Conservation (phyloP, 2,888 invertebrate species). For the Timema podura region DNA sequence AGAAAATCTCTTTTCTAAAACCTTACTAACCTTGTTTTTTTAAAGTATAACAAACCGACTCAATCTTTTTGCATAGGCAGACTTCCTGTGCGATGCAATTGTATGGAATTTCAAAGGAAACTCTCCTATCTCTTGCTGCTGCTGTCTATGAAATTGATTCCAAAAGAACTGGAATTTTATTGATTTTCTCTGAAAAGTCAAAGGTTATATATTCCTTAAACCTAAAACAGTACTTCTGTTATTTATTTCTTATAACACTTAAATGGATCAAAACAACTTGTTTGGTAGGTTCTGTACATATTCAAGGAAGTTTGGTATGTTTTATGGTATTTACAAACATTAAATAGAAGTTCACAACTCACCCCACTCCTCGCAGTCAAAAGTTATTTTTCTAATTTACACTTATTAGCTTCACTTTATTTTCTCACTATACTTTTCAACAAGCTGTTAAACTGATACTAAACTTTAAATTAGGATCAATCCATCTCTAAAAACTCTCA, state of each 20-base stretch:
- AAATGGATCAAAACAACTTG: not conserved
- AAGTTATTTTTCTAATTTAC: not conserved
- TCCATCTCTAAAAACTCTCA: not conserved
- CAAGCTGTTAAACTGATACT: not conserved
- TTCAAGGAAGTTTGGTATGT: not conserved
- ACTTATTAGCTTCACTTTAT: not conserved
- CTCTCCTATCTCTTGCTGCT: not conserved
- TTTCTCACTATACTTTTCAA: not conserved
- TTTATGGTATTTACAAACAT: constrained; percentile 13
- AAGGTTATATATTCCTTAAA: too few species aligned
- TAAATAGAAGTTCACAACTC: not conserved
- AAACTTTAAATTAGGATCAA: not conserved
- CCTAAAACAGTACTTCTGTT: too few species aligned
- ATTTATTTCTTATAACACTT: not conserved
- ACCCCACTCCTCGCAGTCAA: not conserved
- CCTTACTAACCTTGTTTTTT: not conserved
- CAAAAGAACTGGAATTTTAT: not conserved
- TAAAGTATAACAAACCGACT: not conserved
- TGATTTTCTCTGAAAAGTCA: too few species aligned
- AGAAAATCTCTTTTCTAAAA: not conserved
- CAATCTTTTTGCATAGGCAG: not conserved
- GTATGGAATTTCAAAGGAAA: too few species aligned
- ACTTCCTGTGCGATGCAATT: too few species aligned
- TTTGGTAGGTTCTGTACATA: not conserved
- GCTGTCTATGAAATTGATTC: not conserved